A percentile compares a stretch with the other conserved stretches of the same genome.
Conservation (phyloP, 2,797 vertebrate species). For the Sphenodon punctatus region DNA sequence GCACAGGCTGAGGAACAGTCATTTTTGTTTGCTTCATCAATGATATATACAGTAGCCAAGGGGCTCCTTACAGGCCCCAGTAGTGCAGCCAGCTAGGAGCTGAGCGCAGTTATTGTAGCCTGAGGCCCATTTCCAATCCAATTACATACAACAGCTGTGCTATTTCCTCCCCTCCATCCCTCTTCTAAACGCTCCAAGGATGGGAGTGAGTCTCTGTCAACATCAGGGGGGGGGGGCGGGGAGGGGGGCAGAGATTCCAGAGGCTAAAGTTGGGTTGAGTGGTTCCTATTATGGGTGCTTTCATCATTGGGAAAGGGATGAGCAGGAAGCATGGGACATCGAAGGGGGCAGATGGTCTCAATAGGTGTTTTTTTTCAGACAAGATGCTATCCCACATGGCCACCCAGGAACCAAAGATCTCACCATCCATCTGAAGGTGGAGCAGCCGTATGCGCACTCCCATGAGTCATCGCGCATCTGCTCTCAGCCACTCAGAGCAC, state of each 20-base stretch:
- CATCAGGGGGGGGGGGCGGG: neutral
- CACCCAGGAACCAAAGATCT: too few species aligned
- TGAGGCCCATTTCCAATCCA: constrained; percentile 60
- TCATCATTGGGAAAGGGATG: constrained; percentile 11
- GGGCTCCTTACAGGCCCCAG: constrained; percentile 40
- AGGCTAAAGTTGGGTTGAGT: neutral
- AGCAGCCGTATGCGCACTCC: too few species aligned
- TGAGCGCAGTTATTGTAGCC: constrained; percentile 37
- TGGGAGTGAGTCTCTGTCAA: neutral
- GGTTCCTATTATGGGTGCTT: neutral
- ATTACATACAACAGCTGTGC: constrained; percentile 48
- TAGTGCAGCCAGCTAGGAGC: constrained; percentile 22
- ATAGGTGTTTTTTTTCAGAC: too few species aligned
- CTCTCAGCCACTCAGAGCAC: too few species aligned
- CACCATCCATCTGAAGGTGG: too few species aligned
- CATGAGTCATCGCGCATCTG: too few species aligned
- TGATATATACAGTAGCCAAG: constrained; percentile 1
- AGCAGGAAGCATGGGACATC: neutral
- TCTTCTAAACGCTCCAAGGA: constrained; percentile 21
- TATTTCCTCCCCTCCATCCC: constrained; percentile 27
- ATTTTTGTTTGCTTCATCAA: constrained; percentile 29
- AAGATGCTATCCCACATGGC: too few species aligned
- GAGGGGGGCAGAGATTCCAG: neutral
- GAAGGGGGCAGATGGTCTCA: neutral
- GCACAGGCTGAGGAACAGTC: constrained; percentile 2